A percentile compares a stretch with the other conserved stretches of the same genome.
These are phyloP conservation scores for Orussus abietinus DNA, from an alignment of 1,140 invertebrate genomes.

Conservation along the genomic window DNA sequence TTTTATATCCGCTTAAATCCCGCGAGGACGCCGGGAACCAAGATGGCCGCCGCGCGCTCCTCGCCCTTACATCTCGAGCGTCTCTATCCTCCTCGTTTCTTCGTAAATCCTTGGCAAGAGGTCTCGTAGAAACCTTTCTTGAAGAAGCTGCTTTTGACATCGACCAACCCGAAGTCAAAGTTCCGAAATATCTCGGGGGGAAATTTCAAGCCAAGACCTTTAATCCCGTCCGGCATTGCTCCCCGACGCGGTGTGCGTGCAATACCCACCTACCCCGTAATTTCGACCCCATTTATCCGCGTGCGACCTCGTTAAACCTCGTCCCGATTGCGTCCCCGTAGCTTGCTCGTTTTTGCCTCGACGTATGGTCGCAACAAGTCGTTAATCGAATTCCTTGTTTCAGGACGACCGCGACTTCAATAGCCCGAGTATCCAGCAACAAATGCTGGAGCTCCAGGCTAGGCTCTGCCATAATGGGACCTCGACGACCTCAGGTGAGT, in stretches of 20 bases:
- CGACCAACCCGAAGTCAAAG: too few relatives aligned
- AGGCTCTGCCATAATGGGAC: constrained; percentile 31
- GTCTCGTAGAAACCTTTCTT: too few relatives aligned
- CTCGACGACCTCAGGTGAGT: constrained; percentile 23
- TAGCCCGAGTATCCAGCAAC: constrained; percentile 34
- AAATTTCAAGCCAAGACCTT: background rate
- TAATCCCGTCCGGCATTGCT: background rate
- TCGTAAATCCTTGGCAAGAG: too few relatives aligned
- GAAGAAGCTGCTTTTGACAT: too few relatives aligned
- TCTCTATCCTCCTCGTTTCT: too few relatives aligned
- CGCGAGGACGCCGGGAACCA: too few relatives aligned
- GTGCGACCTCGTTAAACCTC: too few relatives aligned
- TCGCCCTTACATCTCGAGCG: too few relatives aligned
- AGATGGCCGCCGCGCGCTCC: too few relatives aligned
- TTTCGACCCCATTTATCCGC: background rate
- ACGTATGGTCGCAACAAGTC: too few relatives aligned
- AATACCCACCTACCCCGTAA: background rate
- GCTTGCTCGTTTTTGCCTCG: background rate
- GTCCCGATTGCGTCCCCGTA: background rate
- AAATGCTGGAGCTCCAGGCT: constrained; percentile 29
- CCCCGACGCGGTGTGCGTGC: background rate
- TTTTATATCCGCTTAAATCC: too few relatives aligned
- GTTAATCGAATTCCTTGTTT: constrained; percentile 19
- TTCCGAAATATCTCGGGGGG: too few relatives aligned
- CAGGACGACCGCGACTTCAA: constrained; percentile 39